A percentile compares a stretch with the other conserved stretches of the same genome.
These are phyloP conservation scores for Drosophila lowei DNA, from an alignment of 1,140 invertebrate genomes.

Conservation along the genomic window DNA sequence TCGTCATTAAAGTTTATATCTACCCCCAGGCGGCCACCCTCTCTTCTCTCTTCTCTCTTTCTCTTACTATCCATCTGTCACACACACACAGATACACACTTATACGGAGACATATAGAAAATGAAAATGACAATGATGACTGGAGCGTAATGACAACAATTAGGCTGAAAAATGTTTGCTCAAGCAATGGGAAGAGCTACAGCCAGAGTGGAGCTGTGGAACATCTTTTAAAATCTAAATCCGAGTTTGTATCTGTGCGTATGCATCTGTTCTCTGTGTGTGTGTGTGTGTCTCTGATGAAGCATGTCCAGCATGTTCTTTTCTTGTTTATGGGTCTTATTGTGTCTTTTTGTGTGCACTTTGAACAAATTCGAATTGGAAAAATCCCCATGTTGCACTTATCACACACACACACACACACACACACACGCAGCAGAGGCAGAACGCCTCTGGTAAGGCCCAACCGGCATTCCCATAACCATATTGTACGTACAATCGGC, in stretches of 20 bases:
- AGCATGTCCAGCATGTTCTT: slow-evolving; percentile 53
- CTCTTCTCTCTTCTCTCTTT: no score
- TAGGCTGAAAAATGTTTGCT: slow-evolving; percentile 55
- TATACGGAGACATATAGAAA: slow-evolving; percentile 31
- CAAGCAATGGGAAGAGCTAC: slow-evolving; percentile 11
- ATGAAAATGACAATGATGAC: slow-evolving; percentile 47
- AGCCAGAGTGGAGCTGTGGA: slow-evolving; percentile 1
- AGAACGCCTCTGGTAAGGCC: slow-evolving; percentile 25
- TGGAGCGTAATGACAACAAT: slow-evolving; percentile 54
- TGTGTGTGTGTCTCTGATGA: slow-evolving; percentile 56
- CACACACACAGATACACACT: slow-evolving; percentile 1
- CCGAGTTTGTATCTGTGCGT: neutral
- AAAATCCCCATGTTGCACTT: slow-evolving; percentile 70
- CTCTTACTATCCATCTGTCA: neutral
- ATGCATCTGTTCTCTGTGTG: slow-evolving; percentile 18
- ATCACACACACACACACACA: slow-evolving; percentile 3
- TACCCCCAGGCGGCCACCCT: neutral
- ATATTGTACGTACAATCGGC: slow-evolving; percentile 54
- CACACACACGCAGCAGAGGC: neutral
- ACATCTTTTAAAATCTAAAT: slow-evolving; percentile 55
- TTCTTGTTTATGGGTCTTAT: slow-evolving; percentile 39
- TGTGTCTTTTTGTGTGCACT: slow-evolving; percentile 53
- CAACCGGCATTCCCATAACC: slow-evolving; percentile 55
- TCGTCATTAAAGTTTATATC: slow-evolving; percentile 59
- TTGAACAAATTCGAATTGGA: slow-evolving; percentile 77